These are phyloP conservation scores for Hylaeus anthracinus DNA, from an alignment of 1,140 invertebrate species.

Conservation along the genomic window DNA sequence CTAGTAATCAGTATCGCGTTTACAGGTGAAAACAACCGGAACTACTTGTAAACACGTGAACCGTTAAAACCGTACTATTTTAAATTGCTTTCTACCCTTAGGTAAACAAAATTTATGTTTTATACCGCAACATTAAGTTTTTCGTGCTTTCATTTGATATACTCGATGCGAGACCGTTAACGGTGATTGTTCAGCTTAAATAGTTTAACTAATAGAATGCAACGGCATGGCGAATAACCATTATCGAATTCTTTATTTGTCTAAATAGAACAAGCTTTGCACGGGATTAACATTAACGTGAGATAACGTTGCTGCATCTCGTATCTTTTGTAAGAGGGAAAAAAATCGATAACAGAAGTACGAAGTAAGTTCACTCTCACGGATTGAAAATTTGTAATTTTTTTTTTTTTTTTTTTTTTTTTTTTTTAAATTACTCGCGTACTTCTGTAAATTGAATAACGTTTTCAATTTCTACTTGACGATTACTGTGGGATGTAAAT, in stretches of 20 bases:
- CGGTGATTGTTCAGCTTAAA: background rate
- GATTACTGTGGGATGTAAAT: too few relatives aligned
- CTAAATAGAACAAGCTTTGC: background rate
- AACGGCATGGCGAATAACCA: background rate
- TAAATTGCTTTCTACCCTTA: conserved; percentile 28
- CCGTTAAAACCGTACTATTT: conserved; percentile 28
- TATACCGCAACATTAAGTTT: conserved; percentile 17
- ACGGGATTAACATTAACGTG: background rate
- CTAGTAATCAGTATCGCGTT: background rate
- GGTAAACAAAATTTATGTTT: conserved; percentile 19
- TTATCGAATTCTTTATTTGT: background rate
- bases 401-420: background rate
- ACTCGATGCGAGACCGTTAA: conserved; percentile 39
- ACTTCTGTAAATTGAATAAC: background rate
- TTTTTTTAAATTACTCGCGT: too few relatives aligned
- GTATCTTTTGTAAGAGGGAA: background rate
- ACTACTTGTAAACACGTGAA: conserved; percentile 26
- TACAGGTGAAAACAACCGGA: background rate
- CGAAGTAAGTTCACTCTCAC: conserved; percentile 13
- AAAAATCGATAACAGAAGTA: background rate
- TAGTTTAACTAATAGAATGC: background rate
- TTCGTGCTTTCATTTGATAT: conserved; percentile 42
- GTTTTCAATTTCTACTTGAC: background rate
- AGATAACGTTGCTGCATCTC: too few relatives aligned
- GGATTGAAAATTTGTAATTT: background rate